These are phyloP conservation scores for Benitochromis conjunctus DNA, from an alignment of 2,113 vertebrate species.

Conservation along the genomic window DNA sequence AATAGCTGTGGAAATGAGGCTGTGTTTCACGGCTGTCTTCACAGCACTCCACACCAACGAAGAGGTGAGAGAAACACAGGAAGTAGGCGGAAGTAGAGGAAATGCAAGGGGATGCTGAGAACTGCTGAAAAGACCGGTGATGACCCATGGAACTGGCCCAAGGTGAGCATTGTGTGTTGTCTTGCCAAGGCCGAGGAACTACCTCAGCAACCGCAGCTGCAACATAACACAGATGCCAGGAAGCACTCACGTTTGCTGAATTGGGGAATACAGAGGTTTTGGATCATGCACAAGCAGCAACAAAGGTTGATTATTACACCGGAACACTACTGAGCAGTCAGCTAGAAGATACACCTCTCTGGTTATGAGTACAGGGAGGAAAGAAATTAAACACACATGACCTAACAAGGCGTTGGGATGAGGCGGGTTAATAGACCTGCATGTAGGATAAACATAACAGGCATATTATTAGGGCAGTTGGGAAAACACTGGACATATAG, in stretches of 20 bases:
- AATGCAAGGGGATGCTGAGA: neutral
- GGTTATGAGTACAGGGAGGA: neutral
- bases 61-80: neutral
- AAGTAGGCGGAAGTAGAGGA: neutral
- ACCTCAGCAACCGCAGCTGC: neutral
- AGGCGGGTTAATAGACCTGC: neutral
- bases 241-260: conserved; percentile 17
- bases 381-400: neutral
- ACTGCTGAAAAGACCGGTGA: conserved; percentile 6
- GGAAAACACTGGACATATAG: neutral
- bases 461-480: neutral
- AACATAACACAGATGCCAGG: conserved; percentile 28
- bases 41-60: neutral
- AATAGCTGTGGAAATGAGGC: conserved; percentile 29
- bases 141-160: neutral
- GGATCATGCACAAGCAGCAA: conserved; percentile 3
- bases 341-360: neutral
- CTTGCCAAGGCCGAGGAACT: conserved; percentile 6
- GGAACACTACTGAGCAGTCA: neutral
- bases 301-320: neutral
- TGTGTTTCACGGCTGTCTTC: conserved; percentile 46
- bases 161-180: neutral
- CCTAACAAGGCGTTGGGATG: neutral
- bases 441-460: neutral
- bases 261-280: neutral